Evolutionary conservation across 2,888 invertebrate species (phyloP), one percentile per base, ranked within the genome.

Genomic region (Sphecodes monilicornis): DNA sequence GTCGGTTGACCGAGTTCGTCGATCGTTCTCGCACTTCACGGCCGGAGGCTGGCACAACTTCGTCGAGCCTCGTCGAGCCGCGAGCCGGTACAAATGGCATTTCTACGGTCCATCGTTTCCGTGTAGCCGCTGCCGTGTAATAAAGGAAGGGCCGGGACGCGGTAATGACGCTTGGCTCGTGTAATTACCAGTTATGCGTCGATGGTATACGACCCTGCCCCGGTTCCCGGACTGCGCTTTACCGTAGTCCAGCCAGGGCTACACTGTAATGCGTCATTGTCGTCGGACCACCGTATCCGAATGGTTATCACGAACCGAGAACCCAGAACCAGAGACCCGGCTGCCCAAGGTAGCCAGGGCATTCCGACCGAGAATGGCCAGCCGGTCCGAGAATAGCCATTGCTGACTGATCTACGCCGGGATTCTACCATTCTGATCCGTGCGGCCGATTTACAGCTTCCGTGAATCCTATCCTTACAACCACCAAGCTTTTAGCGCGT

Each of bases 251-350:
- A 88, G 88, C 87, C 86, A 88, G 81, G 88, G 88, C 91, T 88
- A 89, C 88, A 86, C 66, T 32, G 92, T 92, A 91, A 94, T 94
- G 93, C 91, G 93, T 94, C 94, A 94, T 92, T 94, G 94, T 93
- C 93, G 93, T 93, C 93, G 91, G 88, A 86, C 89, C 86, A 90
- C 87, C 86, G 88, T 91, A 91, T 90, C 90, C 91, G 88, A 93
- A 93, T 92, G 90, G 92, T 92, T 93, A 93, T 93, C 93, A 89
- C 88, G 85, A 78, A 80, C 87, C 87, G 57, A 32, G 78, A 72
- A 78, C 60, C 74, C 70, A 18, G 57, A 32, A 71, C 72, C 57
- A 73, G 66, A 69, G 43, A 74, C 16, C 60, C 16, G 60, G 29
- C 16, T 18, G 3, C 1, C 60, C 60, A 60, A 60, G 60, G 60